A percentile compares a stretch with the other conserved stretches of the same genome.
These are phyloP conservation scores for Psix sp. DNA, from an alignment of 1,140 invertebrate species.

Conservation along the genomic window DNA sequence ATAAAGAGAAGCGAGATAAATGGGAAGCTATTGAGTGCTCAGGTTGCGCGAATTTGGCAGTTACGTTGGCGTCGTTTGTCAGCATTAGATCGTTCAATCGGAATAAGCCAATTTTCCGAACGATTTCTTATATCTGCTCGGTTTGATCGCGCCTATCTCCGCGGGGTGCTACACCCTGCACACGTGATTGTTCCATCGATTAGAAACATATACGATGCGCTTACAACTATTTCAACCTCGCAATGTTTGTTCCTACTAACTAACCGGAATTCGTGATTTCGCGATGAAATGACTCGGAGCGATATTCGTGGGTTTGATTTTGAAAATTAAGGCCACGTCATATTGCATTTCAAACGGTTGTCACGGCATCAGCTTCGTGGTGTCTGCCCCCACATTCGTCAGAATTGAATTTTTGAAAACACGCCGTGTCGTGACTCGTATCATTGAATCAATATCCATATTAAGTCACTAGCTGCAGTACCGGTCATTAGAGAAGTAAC, in stretches of 20 bases:
- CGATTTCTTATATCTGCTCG: constrained; percentile 70
- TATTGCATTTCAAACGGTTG: constrained; percentile 19
- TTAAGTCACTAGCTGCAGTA: constrained; percentile 29
- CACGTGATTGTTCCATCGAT: constrained; percentile 27
- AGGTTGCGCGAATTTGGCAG: constrained; percentile 62
- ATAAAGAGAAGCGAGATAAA: constrained; percentile 43
- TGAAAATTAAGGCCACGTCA: constrained; percentile 3
- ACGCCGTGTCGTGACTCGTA: constrained; percentile 29
- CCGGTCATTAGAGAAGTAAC: constrained; percentile 27
- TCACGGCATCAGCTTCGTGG: constrained; percentile 26
- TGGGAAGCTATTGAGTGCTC: constrained; percentile 49
- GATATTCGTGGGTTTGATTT: background rate
- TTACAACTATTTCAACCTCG: no score
- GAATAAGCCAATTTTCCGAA: constrained; percentile 74
- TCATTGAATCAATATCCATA: constrained; percentile 49
- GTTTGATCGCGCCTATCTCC: constrained; percentile 55
- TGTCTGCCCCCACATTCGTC: constrained; percentile 34
- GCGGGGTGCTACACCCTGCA: constrained; percentile 38
- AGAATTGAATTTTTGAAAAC: constrained; percentile 29
- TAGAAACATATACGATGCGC: constrained; percentile 46
- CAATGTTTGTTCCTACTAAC: no score
- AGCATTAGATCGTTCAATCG: constrained; percentile 67
- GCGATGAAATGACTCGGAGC: constrained; percentile 35
- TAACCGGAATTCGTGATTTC: no score
- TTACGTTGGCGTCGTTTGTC: constrained; percentile 65